Evolutionary conservation across 2,888 invertebrate species (phyloP), one percentile per base, ranked within the genome.

Genomic region (Glyphotaelius pellucidus): DNA sequence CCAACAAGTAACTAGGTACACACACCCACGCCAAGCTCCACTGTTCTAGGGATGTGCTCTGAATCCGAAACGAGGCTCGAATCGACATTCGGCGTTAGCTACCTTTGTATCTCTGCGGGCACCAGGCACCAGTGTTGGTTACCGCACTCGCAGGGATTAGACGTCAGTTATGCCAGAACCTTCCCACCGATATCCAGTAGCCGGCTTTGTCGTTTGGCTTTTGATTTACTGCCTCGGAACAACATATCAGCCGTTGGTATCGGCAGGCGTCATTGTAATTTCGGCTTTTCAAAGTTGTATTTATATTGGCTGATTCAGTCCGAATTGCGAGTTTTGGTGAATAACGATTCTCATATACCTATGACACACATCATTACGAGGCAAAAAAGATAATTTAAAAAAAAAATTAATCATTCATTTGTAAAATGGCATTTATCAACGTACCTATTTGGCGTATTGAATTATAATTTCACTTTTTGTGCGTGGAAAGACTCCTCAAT

Each of bases 211-310:
- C 86, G 42, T 86, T 86, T n/a, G 42, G 30, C 86, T 86, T 86
- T 86, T 86, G 86, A 86, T 86, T 86, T 86, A 86, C 42, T 47
- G 86, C 86, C 42, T 42, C 38, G 86, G 86, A 42, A 42, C 86
- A 35, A 31, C 35, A 35, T 35, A 32, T 83, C 35, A 83, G 32
- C 83, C 32, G 9, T 9, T 67, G 67, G 67, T 67, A 67, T 67
- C 67, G 67, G 67, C 67, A 67, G 25, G 25, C 67, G 67, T 67
- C 67, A 67, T 67, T 67, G 9, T 25, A 25, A 67, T 67, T 67
- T 67, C 67, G 67, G 67, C 67, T 67, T 52, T 67, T n/a, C 67
- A n/a, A 67, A 67, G 25, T 67, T 67, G n/a, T 67, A 67, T 67
- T 67, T n/a, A 67, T 25, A 67, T 67, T 67, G 67, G 67, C 25